These are phyloP conservation scores for Ophioderma brevispina DNA, from an alignment of 35 echinoderm and acorn worm species.

Conservation along the genomic window DNA sequence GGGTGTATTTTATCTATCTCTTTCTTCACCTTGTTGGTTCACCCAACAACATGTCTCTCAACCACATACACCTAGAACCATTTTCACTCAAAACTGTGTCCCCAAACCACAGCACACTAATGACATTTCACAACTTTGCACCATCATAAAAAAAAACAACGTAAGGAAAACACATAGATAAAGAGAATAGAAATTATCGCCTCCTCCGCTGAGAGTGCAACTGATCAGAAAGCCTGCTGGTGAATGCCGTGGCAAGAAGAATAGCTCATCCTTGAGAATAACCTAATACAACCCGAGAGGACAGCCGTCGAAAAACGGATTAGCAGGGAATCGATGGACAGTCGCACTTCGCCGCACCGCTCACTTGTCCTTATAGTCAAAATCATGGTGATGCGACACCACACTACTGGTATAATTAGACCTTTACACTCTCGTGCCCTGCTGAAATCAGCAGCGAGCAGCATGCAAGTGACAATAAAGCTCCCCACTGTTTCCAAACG, in stretches of 20 bases:
- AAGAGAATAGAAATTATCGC: not conserved
- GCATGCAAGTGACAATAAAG: not conserved
- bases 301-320: not conserved
- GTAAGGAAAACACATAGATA: not conserved
- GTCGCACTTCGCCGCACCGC: not conserved
- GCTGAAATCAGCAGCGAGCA: too few species aligned
- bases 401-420: not conserved
- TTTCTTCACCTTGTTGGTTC: not conserved
- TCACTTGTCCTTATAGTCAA: not conserved
- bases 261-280: not conserved
- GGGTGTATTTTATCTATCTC: not conserved
- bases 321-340: not conserved
- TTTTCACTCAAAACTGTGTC: not conserved
- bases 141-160: not conserved
- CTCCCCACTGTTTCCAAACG: not conserved
- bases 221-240: not conserved
- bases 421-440: not conserved
- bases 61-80: not conserved
- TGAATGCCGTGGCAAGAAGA: not conserved
- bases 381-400: not conserved
- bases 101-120: not conserved
- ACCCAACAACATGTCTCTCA: not conserved
- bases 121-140: constrained; percentile 10
- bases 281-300: not conserved
- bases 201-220: not conserved